Evolutionary conservation across 1,140 invertebrate genomes (phyloP).

Genomic region (Drosophila chauvacae): DNA sequence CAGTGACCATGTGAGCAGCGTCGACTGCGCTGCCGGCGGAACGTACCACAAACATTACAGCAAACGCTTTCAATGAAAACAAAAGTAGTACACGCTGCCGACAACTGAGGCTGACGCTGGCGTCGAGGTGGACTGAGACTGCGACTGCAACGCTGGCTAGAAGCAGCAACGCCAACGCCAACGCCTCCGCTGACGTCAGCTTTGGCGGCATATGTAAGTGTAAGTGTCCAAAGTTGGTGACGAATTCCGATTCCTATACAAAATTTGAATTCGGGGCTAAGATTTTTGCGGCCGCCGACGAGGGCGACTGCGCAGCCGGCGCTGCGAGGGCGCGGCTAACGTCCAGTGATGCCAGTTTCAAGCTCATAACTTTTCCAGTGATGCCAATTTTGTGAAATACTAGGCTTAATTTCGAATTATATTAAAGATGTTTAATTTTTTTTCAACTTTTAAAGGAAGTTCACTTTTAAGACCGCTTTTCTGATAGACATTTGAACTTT

Average conservation of each 20-base stretch:
- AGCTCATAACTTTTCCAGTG: not conserved
- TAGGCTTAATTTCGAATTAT: not conserved
- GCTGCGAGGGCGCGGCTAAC: slow-evolving; percentile 69
- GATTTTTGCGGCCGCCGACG: slow-evolving; percentile 60
- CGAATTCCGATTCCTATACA: slow-evolving; percentile 54
- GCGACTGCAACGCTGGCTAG: slow-evolving; percentile 3
- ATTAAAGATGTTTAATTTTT: not conserved
- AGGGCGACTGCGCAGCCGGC: slow-evolving; percentile 72
- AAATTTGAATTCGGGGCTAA: slow-evolving; percentile 56
- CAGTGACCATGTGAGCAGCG: slow-evolving; percentile 77
- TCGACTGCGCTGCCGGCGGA: slow-evolving; percentile 33
- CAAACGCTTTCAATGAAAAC: slow-evolving; percentile 83
- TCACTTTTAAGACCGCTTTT: not conserved
- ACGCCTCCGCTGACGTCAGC: slow-evolving; percentile 27
- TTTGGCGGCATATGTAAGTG: slow-evolving; percentile 60
- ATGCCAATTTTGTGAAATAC: not conserved
- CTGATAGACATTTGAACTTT: too few relatives aligned
- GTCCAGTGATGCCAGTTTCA: slow-evolving; percentile 14
- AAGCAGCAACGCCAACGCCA: slow-evolving; percentile 16
- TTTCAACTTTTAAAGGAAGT: not conserved
- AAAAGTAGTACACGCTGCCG: slow-evolving; percentile 78
- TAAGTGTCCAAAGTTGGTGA: slow-evolving; percentile 66
- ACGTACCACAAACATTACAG: slow-evolving; percentile 80
- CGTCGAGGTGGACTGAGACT: slow-evolving; percentile 15
- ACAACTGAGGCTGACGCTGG: slow-evolving; percentile 32